Evolutionary conservation across 1,140 invertebrate genomes (phyloP).

Genomic region (Phthorimaea operculella): DNA sequence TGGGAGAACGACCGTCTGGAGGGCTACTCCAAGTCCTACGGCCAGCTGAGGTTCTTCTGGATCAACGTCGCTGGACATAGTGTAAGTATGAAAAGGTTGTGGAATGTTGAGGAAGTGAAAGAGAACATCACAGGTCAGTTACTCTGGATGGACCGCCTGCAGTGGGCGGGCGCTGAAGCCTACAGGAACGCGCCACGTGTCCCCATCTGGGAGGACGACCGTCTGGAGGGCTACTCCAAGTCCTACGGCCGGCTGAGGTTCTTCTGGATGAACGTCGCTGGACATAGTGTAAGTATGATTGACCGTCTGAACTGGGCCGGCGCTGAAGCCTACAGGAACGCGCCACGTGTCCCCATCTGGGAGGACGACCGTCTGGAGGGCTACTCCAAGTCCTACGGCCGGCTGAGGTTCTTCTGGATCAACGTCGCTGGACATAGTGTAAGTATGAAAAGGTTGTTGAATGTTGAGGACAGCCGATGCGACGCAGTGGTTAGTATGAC

Average conservation of each 20-base stretch:
- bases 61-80: conserved; percentile 78
- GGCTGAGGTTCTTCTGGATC: conserved; percentile 81
- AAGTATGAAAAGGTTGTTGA: too few relatives aligned
- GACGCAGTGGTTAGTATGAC: too few relatives aligned
- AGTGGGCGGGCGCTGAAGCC: conserved; percentile 69
- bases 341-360: conserved; percentile 67
- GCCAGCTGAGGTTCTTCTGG: conserved; percentile 81
- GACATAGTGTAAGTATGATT: conserved; percentile 78
- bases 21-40: conserved; percentile 74
- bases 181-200: conserved; percentile 67
- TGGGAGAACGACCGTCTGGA: conserved; percentile 70
- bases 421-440: conserved; percentile 78
- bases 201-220: conserved; percentile 68
- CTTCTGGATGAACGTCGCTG: conserved; percentile 79
- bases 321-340: conserved; percentile 64
- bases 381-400: conserved; percentile 73
- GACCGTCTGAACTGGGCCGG: conserved; percentile 75
- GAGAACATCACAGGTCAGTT: conserved; percentile 69
- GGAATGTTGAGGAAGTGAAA: too few relatives aligned
- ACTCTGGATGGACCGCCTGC: conserved; percentile 77
- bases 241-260: conserved; percentile 74
- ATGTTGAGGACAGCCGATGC: too few relatives aligned
- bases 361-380: conserved; percentile 72
- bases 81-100: conserved; percentile 63
- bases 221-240: conserved; percentile 76